Conservation (phyloP, 2,888 invertebrate genomes). For the Dione juno region DNA sequence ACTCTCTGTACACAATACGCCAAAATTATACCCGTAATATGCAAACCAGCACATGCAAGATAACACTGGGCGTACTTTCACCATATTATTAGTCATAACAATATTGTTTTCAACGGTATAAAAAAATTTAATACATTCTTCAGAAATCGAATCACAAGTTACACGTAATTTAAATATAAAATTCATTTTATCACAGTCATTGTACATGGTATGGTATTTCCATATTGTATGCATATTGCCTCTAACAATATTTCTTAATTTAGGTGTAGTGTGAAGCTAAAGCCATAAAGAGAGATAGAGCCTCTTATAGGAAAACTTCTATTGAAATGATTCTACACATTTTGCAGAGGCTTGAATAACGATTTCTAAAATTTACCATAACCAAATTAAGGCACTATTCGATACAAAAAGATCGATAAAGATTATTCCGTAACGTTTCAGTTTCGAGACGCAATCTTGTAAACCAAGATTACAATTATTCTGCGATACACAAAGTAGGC, state of each 20-base stretch:
- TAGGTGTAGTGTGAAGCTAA: too few species aligned
- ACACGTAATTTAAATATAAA: too few species aligned
- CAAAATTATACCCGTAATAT: conserved; percentile 46
- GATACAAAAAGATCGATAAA: background rate
- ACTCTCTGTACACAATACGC: conserved; percentile 44
- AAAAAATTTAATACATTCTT: background rate
- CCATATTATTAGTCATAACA: conserved; percentile 16
- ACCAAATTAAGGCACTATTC: background rate
- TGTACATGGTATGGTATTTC: too few species aligned
- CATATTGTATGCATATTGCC: too few species aligned
- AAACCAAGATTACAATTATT: conserved; percentile 55
- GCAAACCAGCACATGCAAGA: conserved; percentile 40
- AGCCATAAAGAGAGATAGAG: too few species aligned
- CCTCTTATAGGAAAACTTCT: too few species aligned
- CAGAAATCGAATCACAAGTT: background rate
- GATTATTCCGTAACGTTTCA: background rate
- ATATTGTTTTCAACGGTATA: conserved; percentile 28
- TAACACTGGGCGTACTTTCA: conserved; percentile 34
- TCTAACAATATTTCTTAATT: background rate
- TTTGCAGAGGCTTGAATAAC: too few species aligned
- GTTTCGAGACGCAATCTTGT: conserved; percentile 46
- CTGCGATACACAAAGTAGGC: conserved; percentile 59
- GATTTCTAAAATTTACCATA: background rate
- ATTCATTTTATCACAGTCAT: too few species aligned
- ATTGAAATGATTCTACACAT: too few species aligned